Base-by-base conservation (phyloP, 1,140 invertebrate species). In the Dolichoris vasculosae region DNA sequence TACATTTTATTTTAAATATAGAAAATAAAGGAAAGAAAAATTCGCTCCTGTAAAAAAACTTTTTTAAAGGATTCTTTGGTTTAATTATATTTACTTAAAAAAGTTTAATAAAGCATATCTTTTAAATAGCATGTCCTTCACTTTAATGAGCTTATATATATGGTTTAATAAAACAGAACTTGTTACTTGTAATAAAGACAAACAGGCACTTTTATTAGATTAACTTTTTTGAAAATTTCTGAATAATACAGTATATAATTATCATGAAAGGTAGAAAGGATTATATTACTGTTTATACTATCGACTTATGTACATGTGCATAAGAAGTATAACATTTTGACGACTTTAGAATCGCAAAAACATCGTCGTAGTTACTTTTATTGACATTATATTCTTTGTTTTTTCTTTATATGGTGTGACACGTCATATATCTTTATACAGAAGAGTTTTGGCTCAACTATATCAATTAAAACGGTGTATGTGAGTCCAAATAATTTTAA, bases 401-500 rank as follows among this genome's bases (percentile, higher is more conserved):
- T 35, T 71, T 38, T 71, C 63, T 71, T n/a, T 26, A 71, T 40
- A 40, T 71, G 9, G 67, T 20, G 26, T 35, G 35, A 13, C 32
- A 30, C 35, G 67, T 73, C 40, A 73, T 9, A 11, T 63, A 55
- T 40, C 11, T 15, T 40, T 51, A 26, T 77, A 23, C 51, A 23
- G 35, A n/a, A 0, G 48, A 38, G 32, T 79, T 59, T 43, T 46
- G 26, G 55, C 23, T 80, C 23, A 64, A 80, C 67, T 80, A 67
- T 46, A 35, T n/a, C 55, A 80, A 80, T 80, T 80, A 80, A 80
- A 63, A 40, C 35, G 23, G 32, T 43, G 30, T 63, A 11, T 20
- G 77, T 77, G 67, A 17, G 11, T 35, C 35, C 30, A 6, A 13
- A 20, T 30, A 38, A 43, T 59, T 79, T 55, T 80, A 80, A 80